Evolutionary conservation across 1,140 invertebrate species (phyloP).

Genomic region (Zaprionus lachaisei): DNA sequence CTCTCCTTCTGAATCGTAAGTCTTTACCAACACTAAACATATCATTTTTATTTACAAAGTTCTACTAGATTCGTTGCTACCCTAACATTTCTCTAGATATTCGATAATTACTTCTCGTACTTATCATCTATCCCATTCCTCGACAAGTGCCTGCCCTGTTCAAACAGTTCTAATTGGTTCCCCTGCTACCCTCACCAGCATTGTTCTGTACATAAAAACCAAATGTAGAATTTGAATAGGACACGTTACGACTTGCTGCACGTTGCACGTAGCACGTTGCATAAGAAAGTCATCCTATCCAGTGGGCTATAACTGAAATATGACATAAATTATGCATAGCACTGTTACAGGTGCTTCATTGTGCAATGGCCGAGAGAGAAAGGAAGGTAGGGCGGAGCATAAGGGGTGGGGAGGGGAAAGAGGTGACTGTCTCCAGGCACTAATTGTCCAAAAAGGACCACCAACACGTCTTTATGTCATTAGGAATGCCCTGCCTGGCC

Average conservation of each 20-base stretch:
- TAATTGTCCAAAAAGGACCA: conserved; percentile 80
- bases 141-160: not conserved
- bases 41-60: too few relatives aligned
- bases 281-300: conserved; percentile 25
- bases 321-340: conserved; percentile 72
- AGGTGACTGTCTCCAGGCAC: conserved; percentile 47
- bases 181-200: not conserved
- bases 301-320: conserved; percentile 40
- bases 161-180: not conserved
- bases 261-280: conserved; percentile 17
- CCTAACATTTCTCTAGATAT: not conserved
- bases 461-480: conserved; percentile 70
- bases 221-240: not conserved
- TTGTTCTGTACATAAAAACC: conserved; percentile 6
- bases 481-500: conserved; percentile 49
- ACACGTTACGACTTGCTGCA: conserved; percentile 4
- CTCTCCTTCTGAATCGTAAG: too few relatives aligned
- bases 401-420: not conserved
- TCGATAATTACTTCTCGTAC: not conserved
- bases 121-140: conserved; percentile 1
- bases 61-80: not conserved
- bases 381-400: not conserved
- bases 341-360: conserved; percentile 59
- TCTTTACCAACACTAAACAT: too few relatives aligned
- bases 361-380: conserved; percentile 2